These are phyloP conservation scores for Pteropus alecto DNA, from an alignment of 2,113 vertebrate species.

Conservation along the genomic window DNA sequence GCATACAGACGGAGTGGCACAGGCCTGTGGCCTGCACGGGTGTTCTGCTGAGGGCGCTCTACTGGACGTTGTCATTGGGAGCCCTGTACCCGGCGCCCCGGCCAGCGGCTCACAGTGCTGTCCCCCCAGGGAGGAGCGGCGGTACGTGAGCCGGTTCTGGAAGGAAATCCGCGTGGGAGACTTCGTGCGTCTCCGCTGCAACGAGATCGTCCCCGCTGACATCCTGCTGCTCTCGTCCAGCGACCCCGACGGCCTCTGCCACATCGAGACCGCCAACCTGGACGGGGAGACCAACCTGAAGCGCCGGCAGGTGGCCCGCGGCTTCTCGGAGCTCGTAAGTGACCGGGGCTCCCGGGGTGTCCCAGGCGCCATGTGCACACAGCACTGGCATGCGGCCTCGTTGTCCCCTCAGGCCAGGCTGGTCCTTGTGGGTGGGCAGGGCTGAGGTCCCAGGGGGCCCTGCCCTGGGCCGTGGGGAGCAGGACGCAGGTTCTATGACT, in stretches of 20 bases:
- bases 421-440: fast-evolving
- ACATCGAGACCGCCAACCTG: constrained; percentile 98
- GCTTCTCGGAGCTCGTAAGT: constrained; percentile 95
- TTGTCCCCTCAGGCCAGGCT: background rate
- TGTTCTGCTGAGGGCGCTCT: no score
- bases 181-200: constrained; percentile 94
- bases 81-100: background rate
- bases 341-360: background rate
- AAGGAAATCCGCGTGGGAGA: constrained; percentile 95
- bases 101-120: fast-evolving
- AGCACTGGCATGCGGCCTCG: no score
- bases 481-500: background rate
- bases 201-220: constrained; percentile 97
- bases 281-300: constrained; percentile 99
- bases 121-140: constrained; percentile 85
- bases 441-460: background rate
- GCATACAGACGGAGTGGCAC: no score
- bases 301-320: constrained; percentile 94
- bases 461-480: fast-evolving
- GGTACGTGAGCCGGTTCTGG: constrained; percentile 94
- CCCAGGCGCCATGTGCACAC: no score
- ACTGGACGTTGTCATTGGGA: no score
- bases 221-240: constrained; percentile 95
- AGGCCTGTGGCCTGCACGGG: no score
- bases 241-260: constrained; percentile 95